Conservation (phyloP, 2,888 invertebrate species). For the Noctua fimbriata region DNA sequence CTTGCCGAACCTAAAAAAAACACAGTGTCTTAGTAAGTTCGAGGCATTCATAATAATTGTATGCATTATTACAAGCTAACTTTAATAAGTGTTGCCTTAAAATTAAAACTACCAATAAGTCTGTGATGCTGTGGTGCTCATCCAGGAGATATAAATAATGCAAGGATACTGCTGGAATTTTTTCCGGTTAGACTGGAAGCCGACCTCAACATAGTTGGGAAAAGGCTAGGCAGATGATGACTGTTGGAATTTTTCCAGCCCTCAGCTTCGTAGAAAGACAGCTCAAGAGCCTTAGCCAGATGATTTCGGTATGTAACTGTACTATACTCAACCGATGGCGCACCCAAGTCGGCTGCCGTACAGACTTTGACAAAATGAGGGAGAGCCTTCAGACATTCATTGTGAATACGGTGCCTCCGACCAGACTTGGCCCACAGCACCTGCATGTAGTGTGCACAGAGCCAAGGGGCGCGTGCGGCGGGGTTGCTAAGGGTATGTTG, state of each 20-base stretch:
- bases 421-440: not conserved
- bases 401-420: not conserved
- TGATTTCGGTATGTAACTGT: not conserved
- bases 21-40: conserved; percentile 83
- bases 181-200: not conserved
- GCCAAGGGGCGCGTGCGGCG: not conserved
- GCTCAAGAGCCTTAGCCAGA: not conserved
- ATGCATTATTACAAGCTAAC: not conserved
- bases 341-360: no score
- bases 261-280: not conserved
- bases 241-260: no score
- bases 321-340: not conserved
- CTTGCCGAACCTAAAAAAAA: conserved; percentile 95
- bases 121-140: not conserved
- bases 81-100: not conserved
- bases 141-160: not conserved
- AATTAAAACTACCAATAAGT: not conserved
- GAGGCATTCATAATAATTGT: conserved; percentile 69
- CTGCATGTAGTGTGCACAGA: not conserved
- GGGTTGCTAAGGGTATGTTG: no score
- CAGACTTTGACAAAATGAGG: not conserved
- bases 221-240: no score
- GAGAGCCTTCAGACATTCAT: not conserved
- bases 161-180: not conserved
- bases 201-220: no score